Evolutionary conservation across 2,888 invertebrate genomes (phyloP).

Genomic region (Hirtodrosophila cameraria): DNA sequence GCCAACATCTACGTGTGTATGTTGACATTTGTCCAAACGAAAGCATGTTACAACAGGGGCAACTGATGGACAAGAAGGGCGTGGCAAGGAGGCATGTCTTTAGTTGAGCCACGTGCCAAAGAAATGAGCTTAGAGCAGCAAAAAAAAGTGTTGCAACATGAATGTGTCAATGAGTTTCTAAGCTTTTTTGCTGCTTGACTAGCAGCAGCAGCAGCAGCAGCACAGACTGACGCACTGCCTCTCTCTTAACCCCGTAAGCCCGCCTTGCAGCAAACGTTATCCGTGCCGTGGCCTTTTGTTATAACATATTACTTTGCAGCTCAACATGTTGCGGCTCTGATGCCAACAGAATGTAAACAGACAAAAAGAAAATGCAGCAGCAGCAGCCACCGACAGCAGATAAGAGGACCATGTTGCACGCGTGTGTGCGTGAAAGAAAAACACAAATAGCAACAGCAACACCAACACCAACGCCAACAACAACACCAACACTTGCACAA

Average conservation of each 20-base stretch:
- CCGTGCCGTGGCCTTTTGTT: conserved; percentile 55
- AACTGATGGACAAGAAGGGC: too few species aligned
- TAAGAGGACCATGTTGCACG: conserved; percentile 44
- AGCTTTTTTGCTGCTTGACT: conserved; percentile 48
- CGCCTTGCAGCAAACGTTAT: conserved; percentile 6
- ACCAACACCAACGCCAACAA: conserved; percentile 28
- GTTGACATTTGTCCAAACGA: conserved; percentile 59
- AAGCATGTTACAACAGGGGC: background rate
- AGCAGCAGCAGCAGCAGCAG: too few species aligned
- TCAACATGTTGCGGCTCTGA: conserved; percentile 62
- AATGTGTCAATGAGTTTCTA: conserved; percentile 75
- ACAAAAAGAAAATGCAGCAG: conserved; percentile 60
- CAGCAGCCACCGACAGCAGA: conserved; percentile 30
- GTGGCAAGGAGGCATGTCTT: background rate
- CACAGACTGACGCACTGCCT: conserved; percentile 27
- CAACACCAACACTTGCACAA: conserved; percentile 36
- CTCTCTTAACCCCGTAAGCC: background rate
- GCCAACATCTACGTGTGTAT: conserved; percentile 43
- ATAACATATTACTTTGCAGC: conserved; percentile 60
- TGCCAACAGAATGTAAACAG: conserved; percentile 61
- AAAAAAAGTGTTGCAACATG: conserved; percentile 64
- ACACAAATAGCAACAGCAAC: conserved; percentile 21
- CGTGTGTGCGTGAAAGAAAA: conserved; percentile 27
- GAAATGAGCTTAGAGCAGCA: conserved; percentile 55
- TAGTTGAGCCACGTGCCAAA: conserved; percentile 37